These are phyloP conservation scores for Brachypodius melanocephalos DNA, from an alignment of 2,113 vertebrate species.

Conservation along the genomic window DNA sequence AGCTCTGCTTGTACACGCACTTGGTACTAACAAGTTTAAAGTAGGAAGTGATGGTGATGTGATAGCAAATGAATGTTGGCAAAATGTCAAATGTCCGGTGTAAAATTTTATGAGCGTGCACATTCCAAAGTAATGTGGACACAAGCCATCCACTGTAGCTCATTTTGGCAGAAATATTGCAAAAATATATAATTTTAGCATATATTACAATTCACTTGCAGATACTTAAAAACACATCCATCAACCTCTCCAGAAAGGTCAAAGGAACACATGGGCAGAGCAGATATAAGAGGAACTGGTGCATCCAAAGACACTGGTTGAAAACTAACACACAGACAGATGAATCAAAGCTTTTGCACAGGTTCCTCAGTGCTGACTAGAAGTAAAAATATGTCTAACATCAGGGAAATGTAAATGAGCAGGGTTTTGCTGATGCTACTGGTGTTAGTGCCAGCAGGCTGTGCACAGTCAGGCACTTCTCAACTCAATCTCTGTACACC, in stretches of 20 bases:
- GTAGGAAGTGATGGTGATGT: constrained; percentile 75
- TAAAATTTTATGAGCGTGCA: constrained; percentile 79
- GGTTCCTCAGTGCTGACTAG: background rate
- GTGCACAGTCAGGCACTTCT: background rate
- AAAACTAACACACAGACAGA: background rate
- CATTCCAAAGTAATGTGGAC: constrained; percentile 72
- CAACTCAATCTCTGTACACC: background rate
- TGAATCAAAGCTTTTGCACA: background rate
- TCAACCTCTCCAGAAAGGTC: constrained; percentile 66
- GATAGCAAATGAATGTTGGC: constrained; percentile 81
- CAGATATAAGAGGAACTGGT: constrained; percentile 19
- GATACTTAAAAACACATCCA: constrained; percentile 73
- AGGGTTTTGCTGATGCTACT: background rate
- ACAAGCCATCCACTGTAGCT: constrained; percentile 70
- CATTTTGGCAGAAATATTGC: constrained; percentile 74
- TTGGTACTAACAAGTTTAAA: constrained; percentile 50
- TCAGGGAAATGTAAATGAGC: background rate
- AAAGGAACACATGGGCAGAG: constrained; percentile 52
- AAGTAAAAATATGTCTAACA: background rate
- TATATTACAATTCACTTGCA: constrained; percentile 75
- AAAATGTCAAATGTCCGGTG: constrained; percentile 77
- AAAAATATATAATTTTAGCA: constrained; percentile 75
- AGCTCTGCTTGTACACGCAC: constrained; percentile 40
- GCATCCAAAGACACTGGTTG: background rate
- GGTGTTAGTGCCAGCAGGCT: background rate